Evolutionary conservation across 2,797 vertebrate genomes (phyloP), one percentile per base, ranked within the genome.

Genomic region (Paramormyrops hopkinsi): DNA sequence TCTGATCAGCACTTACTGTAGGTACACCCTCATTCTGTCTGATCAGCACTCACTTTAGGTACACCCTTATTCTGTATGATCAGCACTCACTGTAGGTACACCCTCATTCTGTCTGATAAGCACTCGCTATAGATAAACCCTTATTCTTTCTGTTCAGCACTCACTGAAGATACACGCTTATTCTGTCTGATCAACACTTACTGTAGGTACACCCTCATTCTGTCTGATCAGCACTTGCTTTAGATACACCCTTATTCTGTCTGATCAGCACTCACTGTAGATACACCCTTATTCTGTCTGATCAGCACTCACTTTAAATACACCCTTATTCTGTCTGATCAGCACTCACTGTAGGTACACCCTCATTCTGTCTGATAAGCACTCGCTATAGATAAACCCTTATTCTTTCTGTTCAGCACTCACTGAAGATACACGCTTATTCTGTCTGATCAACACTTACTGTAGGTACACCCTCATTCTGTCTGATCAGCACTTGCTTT

Each of bases 401-500:
- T 1, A 29, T 29, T 29, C 29, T 29, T 0, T 29, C 29, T 29
- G 29, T 0, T 29, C 29, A 29, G 29, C 29, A 29, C 29, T 29
- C 29, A 1, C 29, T 29, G 29, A 0, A 29, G 29, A 33, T 33
- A 14, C 3, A 9, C 29, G 0, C 29, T 65, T 65, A 65, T 0
- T 44, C 56, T 25, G 8, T 2, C 6, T 62, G n/a, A 62, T 25
- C 22, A 62, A 2, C 59, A 25, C n/a, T 25, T 2, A 0, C 2
- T 62, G 0, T 11, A 62, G 22, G 2, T 65, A 25, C 3, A 29
- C 62, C 62, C 22, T 29, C 4, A 29, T 65, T 65, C 62, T 41
- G 5, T 37, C 4, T 41, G 14, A 7, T 73, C 0, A 14, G 29
- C 1, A 37, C 8, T 17, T 0, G 0, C 2, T 17, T 0, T n/a